phyloP scores from a whole-genome alignment of 2,113 vertebrate species.

The Dryoscopus gambensis region DNA sequence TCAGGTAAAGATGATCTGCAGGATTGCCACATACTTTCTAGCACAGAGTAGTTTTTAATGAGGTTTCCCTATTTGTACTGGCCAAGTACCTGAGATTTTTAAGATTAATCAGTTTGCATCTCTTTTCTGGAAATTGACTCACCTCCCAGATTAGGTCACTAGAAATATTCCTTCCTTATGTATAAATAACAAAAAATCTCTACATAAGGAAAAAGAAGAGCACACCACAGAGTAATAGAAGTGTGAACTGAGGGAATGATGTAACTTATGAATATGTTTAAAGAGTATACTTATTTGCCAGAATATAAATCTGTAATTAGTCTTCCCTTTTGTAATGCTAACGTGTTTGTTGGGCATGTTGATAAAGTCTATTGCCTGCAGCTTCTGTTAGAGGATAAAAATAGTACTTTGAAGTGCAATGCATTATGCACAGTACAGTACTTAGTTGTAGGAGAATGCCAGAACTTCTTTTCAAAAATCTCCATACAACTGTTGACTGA shows the following conservation, averaged over 20 bases:
- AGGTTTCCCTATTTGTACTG: neutral
- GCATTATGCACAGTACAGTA: neutral
- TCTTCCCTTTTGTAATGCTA: conserved; percentile 41
- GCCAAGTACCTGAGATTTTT: neutral
- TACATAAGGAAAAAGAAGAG: neutral
- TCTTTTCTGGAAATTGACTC: neutral
- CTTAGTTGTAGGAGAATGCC: neutral
- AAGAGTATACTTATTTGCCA: conserved; percentile 26
- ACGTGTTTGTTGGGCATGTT: neutral
- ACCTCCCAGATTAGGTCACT: neutral
- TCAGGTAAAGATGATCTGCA: neutral
- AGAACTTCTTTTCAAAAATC: neutral
- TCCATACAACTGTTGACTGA: neutral
- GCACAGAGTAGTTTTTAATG: neutral
- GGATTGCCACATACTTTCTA: neutral
- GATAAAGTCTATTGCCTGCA: conserved; percentile 45
- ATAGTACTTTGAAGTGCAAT: conserved; percentile 8
- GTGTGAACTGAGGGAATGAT: neutral
- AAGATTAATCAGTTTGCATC: neutral
- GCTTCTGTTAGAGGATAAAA: neutral
- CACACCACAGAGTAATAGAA: neutral
- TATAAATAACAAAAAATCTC: neutral
- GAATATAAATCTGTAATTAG: conserved; percentile 53
- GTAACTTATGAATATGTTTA: conserved; percentile 35
- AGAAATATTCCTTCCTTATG: neutral